Conservation (phyloP, 2,797 vertebrate species). For the Merluccius polli region DNA sequence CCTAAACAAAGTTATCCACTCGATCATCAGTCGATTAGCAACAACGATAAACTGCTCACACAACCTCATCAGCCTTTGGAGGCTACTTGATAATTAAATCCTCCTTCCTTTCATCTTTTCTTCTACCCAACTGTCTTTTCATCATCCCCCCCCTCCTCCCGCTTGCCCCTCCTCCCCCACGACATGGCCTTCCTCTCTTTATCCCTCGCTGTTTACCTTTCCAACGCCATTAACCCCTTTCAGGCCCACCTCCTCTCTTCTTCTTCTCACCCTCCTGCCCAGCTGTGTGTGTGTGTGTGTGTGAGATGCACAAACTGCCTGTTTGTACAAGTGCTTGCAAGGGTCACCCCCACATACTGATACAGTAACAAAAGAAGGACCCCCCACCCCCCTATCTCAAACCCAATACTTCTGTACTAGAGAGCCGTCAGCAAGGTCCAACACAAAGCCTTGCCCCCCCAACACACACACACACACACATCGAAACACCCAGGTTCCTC, state of each 20-base stretch:
- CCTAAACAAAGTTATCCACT: constrained; percentile 66
- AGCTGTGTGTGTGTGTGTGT: constrained; percentile 45
- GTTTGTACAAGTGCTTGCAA: constrained; percentile 75
- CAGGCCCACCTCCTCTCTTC: constrained; percentile 52
- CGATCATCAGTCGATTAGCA: constrained; percentile 69
- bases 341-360: constrained; percentile 63
- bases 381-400: not conserved
- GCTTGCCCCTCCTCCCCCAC: constrained; percentile 47
- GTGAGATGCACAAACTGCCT: constrained; percentile 43
- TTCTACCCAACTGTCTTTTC: constrained; percentile 44
- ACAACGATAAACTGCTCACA: constrained; percentile 62
- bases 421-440: constrained; percentile 56
- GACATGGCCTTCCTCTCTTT: constrained; percentile 48
- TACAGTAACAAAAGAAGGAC: constrained; percentile 71
- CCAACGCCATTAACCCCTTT: constrained; percentile 64
- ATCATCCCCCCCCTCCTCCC: constrained; percentile 43
- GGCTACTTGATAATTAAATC: constrained; percentile 62
- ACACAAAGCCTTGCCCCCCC: no score
- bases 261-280: constrained; percentile 60
- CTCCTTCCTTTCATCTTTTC: constrained; percentile 57
- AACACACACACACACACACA: no score
- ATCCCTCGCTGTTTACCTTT: constrained; percentile 58
- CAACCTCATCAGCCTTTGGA: constrained; percentile 63
- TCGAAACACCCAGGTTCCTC: no score
- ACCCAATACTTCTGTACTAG: constrained; percentile 49